phyloP scores from a whole-genome alignment of 2,888 invertebrate genomes.

The Rhogogaster chlorosoma region DNA sequence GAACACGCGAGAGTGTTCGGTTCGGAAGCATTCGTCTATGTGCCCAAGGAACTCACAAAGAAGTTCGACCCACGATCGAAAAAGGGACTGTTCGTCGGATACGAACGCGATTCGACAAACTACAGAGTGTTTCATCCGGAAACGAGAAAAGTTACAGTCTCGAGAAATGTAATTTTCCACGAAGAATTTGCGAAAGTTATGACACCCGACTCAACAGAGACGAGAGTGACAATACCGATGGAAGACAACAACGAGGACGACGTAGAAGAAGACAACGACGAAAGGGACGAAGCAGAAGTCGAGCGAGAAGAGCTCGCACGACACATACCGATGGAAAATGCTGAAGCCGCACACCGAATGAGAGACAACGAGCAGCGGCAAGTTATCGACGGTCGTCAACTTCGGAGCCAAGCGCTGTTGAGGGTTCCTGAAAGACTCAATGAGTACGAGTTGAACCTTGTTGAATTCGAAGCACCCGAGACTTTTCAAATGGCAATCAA shows the following conservation, averaged over 20 bases:
- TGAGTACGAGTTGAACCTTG: slow-evolving; percentile 3
- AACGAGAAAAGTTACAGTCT: slow-evolving; percentile 42
- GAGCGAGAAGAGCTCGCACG: neutral
- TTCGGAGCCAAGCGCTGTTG: slow-evolving; percentile 20
- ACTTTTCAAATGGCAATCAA: slow-evolving; percentile 31
- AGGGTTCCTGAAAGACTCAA: slow-evolving; percentile 20
- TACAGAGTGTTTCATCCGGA: slow-evolving; percentile 51
- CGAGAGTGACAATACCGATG: too few species aligned
- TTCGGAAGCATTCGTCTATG: slow-evolving; percentile 57
- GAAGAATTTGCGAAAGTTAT: too few species aligned
- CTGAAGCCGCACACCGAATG: neutral
- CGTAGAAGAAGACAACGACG: neutral
- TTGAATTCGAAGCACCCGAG: neutral
- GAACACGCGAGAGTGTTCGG: slow-evolving; percentile 59
- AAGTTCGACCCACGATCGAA: slow-evolving; percentile 53
- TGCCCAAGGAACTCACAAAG: slow-evolving; percentile 54
- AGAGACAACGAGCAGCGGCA: too few species aligned
- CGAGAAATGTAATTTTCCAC: slow-evolving; percentile 49
- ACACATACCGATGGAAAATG: neutral
- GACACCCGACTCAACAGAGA: too few species aligned
- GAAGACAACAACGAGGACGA: neutral
- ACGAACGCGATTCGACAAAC: slow-evolving; percentile 52
- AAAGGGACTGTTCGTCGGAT: slow-evolving; percentile 54
- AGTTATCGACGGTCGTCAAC: slow-evolving; percentile 14
- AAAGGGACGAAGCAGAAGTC: neutral